Percentiles rank a stretch among this genome's conserved stretches.
phyloP scores from a whole-genome alignment of 2,113 vertebrate genomes.

The Euleptes europaea region DNA sequence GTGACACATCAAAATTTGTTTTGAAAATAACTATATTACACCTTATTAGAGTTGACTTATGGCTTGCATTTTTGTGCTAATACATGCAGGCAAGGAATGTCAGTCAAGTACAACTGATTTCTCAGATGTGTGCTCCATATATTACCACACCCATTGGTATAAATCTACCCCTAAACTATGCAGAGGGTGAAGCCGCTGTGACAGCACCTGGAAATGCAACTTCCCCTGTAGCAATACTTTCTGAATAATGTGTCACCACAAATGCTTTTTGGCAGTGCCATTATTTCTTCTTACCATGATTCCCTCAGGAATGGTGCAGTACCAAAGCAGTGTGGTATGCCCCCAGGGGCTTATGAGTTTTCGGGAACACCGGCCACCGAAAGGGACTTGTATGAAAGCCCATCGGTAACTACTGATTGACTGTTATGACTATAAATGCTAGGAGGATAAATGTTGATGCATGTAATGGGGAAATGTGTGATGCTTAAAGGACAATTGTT shows the following conservation, averaged over 20 bases:
- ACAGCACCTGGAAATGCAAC: constrained; percentile 18
- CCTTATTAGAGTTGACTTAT: background rate
- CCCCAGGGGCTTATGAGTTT: background rate
- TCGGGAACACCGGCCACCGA: background rate
- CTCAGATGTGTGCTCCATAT: background rate
- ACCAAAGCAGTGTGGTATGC: background rate
- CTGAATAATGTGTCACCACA: constrained; percentile 11
- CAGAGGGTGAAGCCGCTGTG: background rate
- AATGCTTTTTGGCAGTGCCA: background rate
- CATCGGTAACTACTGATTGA: background rate
- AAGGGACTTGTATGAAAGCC: background rate
- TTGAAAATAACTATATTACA: background rate
- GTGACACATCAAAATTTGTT: background rate
- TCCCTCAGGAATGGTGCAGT: constrained; percentile 9
- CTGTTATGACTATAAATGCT: background rate
- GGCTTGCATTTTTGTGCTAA: background rate
- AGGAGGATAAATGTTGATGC: background rate
- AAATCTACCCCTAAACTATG: background rate
- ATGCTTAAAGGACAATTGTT: constrained; percentile 48
- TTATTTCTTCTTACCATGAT: background rate
- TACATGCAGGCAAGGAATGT: background rate
- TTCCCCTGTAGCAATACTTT: constrained; percentile 15
- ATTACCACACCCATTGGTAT: background rate
- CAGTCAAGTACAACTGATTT: background rate
- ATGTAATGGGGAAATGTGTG: constrained; percentile 17